Percentiles rank a stretch among this genome's conserved stretches.
Evolutionary conservation across 2,888 invertebrate genomes (phyloP).

Genomic region (Phrixothrix hirtus): DNA sequence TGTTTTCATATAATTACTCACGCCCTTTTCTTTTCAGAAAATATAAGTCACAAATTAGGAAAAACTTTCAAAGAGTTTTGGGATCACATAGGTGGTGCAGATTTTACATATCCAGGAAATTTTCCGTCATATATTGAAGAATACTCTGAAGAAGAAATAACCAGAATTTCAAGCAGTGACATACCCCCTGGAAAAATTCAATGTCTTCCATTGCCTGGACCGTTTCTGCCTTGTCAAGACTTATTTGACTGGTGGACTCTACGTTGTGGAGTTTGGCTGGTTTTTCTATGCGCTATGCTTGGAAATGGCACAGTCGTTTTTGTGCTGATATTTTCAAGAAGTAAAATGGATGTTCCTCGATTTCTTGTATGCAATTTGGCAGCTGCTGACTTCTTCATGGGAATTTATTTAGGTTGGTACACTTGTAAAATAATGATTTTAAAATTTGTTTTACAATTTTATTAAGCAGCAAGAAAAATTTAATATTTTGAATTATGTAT

Average conservation of each 20-base stretch:
- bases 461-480: background rate
- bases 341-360: conserved; percentile 94
- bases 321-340: conserved; percentile 86
- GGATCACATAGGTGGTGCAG: conserved; percentile 71
- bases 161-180: conserved; percentile 46
- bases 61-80: conserved; percentile 70
- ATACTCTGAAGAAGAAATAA: conserved; percentile 67
- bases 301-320: conserved; percentile 96
- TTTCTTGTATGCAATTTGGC: conserved; percentile 97
- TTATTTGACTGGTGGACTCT: conserved; percentile 98
- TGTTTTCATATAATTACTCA: too few relatives aligned
- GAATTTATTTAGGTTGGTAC: conserved; percentile 83
- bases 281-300: conserved; percentile 91
- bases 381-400: conserved; percentile 97
- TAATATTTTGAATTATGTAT: background rate
- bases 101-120: conserved; percentile 71
- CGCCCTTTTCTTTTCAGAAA: conserved; percentile 62
- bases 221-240: conserved; percentile 94
- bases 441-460: background rate
- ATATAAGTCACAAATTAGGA: conserved; percentile 73
- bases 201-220: conserved; percentile 86
- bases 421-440: too few relatives aligned
- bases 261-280: conserved; percentile 95
- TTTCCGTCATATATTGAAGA: conserved; percentile 73
- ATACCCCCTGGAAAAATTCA: conserved; percentile 61